Evolutionary conservation across 2,797 vertebrate species (phyloP), one percentile per base, ranked within the genome.

Genomic region (Pipistrellus pygmaeus): DNA sequence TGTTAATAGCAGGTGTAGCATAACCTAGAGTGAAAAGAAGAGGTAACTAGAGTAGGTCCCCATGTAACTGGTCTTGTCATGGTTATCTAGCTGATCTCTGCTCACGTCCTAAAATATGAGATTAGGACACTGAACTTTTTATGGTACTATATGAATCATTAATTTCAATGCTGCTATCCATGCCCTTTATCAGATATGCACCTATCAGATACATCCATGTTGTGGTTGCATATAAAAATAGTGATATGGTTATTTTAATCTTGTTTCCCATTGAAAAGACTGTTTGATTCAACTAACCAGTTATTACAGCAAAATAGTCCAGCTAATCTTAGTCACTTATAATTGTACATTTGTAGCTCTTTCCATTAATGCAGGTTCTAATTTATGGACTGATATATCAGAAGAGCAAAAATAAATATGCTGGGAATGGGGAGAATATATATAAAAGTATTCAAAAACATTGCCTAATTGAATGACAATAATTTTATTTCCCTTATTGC

Each of bases 21-120:
- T 96, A 87, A 95, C 69, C 57, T 48, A 48, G 87, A 68, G 27
- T 69, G 90, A 88, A 89, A 93, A 88, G 90, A 93, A 66, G 23
- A 71, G n/a, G 77, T 95, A 95, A 77, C 73, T 68, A 38, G 87
- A 73, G 78, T 55, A 95, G 85, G 48, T 60, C 27, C 66, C 53
- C 14, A 2, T 69, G 69, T 90, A 35, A 48, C 68, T 81, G 44
- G 53, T 73, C 80, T 95, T 87, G 84, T 89, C 77, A 72, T 15
- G 23, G 27, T 75, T 90, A 64, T 68, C 93, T 71, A 80, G 21
- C 75, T 92, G 73, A 83, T 82, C 86, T 80, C 72, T 88, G 66
- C n/a, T 75, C 72, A 64, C 0, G 0, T 72, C 72, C 80, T 95
- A 93, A 96, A 87, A 82, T 68, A 35, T 0, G 13, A 77, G 83